Conservation (phyloP, 1,140 invertebrate species). For the Meteorus sp. region DNA sequence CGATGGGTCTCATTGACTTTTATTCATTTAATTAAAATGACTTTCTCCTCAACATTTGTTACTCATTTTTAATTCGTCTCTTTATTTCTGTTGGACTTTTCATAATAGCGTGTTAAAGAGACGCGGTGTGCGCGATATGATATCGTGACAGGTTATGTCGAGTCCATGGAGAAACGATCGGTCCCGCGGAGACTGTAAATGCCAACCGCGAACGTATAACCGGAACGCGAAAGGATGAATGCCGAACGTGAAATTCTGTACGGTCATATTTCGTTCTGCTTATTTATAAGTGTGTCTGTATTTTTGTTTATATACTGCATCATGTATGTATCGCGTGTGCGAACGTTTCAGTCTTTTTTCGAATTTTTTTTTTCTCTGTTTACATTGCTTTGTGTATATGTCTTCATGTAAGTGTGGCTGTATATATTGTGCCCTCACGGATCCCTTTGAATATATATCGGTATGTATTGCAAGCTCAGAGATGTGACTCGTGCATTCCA, state of each 20-base stretch:
- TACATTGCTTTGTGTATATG: not conserved
- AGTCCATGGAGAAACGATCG: not conserved
- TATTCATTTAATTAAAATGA: too few species aligned
- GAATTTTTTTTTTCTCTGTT: not conserved
- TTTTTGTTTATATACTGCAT: not conserved
- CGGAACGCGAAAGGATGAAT: slow-evolving; percentile 20
- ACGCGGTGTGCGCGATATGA: too few species aligned
- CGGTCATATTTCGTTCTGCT: slow-evolving; percentile 16
- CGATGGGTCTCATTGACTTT: too few species aligned
- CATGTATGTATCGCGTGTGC: not conserved
- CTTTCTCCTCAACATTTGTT: too few species aligned
- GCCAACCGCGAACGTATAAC: slow-evolving; percentile 1
- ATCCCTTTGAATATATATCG: too few species aligned
- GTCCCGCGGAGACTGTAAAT: not conserved
- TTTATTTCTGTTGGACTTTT: too few species aligned
- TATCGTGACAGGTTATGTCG: slow-evolving; percentile 6
- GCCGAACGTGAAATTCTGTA: slow-evolving; percentile 23
- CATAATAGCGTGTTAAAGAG: too few species aligned
- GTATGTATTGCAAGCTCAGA: slow-evolving; percentile 29
- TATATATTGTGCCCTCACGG: too few species aligned
- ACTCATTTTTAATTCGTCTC: too few species aligned
- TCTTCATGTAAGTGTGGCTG: too few species aligned
- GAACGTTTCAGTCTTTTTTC: slow-evolving; percentile 13
- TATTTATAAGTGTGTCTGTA: not conserved
- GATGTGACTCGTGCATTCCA: slow-evolving; percentile 22